Evolutionary conservation across 2,888 invertebrate genomes (phyloP), one percentile per base, ranked within the genome.

Genomic region (Drosophila sordidapex): DNA sequence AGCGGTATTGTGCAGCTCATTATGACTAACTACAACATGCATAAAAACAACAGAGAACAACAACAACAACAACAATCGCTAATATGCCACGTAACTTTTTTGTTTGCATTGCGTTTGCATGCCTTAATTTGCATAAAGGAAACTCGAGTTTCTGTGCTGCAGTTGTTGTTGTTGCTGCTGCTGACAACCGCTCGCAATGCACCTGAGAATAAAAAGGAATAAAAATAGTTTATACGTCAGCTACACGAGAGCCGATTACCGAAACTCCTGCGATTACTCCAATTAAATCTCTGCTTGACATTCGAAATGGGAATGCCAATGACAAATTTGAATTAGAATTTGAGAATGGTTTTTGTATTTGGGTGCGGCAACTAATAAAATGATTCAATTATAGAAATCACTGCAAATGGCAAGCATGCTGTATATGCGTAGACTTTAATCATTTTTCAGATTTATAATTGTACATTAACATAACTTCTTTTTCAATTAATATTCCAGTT

Each of bases 1-100:
- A 31, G 54, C 31, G 48, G 25, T 10, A 31, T 51, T 60, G 38
- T 70, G 64, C 53, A 72, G 69, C 80, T 79, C 78, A 79, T 79
- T 79, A 79, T 79, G 68, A 66, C 49, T 60, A 51, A 48, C 48
- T 51, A 43, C 60, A 59, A 65, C 51, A 46, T 15, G 8, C 15
- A 25, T 8, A 46, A 4, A 25, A 25, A 25, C 25, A 46, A 46
- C 46, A 8, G 25, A 8, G 7, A 65, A 59, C 25, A 38, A 57
- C 46, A 51, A 61, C 35, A 27, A 21, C 21, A 58, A 65, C 49
- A 59, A 40, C 18, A 49, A 31, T 38, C 38, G 21, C 21, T 52
- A 18, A 33, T 18, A 31, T 7, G 29, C 21, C 27, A n/a, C 35
- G 25, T 53, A 15, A 46, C 13, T 61, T 49, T 62, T 63, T 63